A percentile compares a stretch with the other conserved stretches of the same genome.
These are phyloP conservation scores for Sialia sialis DNA, from an alignment of 2,113 vertebrate genomes.

Conservation along the genomic window DNA sequence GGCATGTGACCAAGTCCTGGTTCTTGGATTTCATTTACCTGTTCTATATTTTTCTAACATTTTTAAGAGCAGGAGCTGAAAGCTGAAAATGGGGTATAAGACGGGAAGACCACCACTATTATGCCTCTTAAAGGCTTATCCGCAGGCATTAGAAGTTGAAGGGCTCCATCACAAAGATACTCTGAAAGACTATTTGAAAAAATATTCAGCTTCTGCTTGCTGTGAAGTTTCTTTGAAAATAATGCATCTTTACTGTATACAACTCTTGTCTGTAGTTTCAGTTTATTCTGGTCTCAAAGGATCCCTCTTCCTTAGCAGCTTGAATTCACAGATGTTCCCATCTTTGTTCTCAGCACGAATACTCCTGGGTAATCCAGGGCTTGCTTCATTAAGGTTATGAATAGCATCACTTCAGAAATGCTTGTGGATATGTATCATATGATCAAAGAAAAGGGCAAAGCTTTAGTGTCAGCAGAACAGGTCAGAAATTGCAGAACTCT, in stretches of 20 bases:
- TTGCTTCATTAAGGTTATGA: not conserved
- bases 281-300: not conserved
- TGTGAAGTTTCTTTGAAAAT: not conserved
- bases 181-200: not conserved
- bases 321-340: not conserved
- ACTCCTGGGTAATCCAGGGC: not conserved
- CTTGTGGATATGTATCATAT: not conserved
- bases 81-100: not conserved
- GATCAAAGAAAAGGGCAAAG: not conserved
- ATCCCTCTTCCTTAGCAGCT: not conserved
- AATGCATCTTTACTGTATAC: not conserved
- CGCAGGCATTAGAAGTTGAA: not conserved
- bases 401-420: not conserved
- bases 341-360: not conserved
- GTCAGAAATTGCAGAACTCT: not conserved
- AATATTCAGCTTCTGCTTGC: not conserved
- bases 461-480: not conserved
- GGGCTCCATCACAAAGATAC: not conserved
- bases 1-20: not conserved
- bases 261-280: not conserved
- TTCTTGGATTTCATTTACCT: not conserved
- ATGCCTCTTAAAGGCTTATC: not conserved
- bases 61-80: not conserved
- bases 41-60: not conserved
- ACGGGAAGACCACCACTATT: not conserved